phyloP scores from a whole-genome alignment of 2,888 invertebrate genomes.

The Phalangium opilio region DNA sequence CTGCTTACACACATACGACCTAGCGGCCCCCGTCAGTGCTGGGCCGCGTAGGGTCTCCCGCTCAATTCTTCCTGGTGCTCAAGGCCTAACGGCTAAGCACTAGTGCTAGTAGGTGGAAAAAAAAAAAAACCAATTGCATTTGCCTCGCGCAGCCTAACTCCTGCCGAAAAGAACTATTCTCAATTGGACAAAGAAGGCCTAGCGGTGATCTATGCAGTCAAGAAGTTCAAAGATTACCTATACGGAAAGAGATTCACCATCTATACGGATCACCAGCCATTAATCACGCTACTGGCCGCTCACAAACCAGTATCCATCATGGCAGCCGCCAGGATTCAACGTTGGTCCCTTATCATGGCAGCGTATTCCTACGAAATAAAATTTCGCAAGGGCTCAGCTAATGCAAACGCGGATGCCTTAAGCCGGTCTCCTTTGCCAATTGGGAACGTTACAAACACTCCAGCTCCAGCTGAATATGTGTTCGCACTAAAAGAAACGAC shows the following conservation, averaged over 20 bases:
- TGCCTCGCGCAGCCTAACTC: constrained; percentile 18
- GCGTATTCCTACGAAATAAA: constrained; percentile 27
- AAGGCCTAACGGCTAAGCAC: no score
- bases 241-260: constrained; percentile 31
- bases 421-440: constrained; percentile 20
- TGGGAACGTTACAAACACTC: background rate
- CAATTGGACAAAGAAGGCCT: constrained; percentile 26
- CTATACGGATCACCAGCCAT: constrained; percentile 30
- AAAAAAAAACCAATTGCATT: no score
- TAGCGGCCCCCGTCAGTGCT: no score
- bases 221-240: constrained; percentile 31
- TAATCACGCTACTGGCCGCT: constrained; percentile 19
- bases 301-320: constrained; percentile 19
- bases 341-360: constrained; percentile 25
- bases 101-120: no score
- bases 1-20: no score
- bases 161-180: constrained; percentile 18
- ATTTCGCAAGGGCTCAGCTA: constrained; percentile 23
- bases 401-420: constrained; percentile 27
- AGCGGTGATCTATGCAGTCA: constrained; percentile 29
- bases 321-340: constrained; percentile 24
- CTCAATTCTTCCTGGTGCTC: no score
- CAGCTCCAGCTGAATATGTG: constrained; percentile 1
- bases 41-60: no score
- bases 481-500: background rate